Conservation (phyloP, 1,140 invertebrate species). For the Diprion similis region DNA sequence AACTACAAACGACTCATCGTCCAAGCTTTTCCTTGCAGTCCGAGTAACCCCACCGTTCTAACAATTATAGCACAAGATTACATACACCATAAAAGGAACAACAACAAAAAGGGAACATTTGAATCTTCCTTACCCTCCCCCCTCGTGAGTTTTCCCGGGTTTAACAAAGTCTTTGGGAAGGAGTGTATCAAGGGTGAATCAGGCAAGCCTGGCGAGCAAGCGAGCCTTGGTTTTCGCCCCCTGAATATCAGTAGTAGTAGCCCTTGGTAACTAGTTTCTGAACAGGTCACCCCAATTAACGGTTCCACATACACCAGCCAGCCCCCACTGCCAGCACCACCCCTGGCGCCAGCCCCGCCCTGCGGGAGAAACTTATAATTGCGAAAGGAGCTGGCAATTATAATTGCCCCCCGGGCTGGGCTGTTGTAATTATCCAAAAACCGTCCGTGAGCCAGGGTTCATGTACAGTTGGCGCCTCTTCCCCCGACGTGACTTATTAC, state of each 20-base stretch:
- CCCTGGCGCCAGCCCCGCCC: slow-evolving; percentile 27
- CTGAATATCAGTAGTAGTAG: slow-evolving; percentile 51
- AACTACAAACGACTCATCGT: too few species aligned
- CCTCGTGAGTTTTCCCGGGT: too few species aligned
- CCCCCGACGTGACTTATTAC: slow-evolving; percentile 4
- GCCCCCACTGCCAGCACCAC: slow-evolving; percentile 21
- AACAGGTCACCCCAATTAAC: slow-evolving; percentile 64
- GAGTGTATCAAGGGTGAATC: too few species aligned
- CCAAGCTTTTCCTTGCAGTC: too few species aligned
- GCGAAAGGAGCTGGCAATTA: slow-evolving; percentile 63
- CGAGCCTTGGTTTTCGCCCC: slow-evolving; percentile 25
- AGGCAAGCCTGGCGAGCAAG: background rate
- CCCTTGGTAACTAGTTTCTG: slow-evolving; percentile 61
- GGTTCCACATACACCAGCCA: slow-evolving; percentile 56
- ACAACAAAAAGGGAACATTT: too few species aligned
- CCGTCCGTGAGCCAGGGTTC: slow-evolving; percentile 34
- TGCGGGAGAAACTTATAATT: slow-evolving; percentile 62
- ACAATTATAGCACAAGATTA: too few species aligned
- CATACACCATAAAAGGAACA: too few species aligned
- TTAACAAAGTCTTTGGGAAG: too few species aligned
- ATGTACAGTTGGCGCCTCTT: slow-evolving; percentile 1
- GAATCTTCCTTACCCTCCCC: too few species aligned
- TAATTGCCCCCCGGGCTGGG: slow-evolving; percentile 54
- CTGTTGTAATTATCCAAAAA: slow-evolving; percentile 58
- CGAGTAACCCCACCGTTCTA: too few species aligned